These are phyloP conservation scores for Tenthredo amoena DNA, from an alignment of 2,888 invertebrate species.

Conservation along the genomic window DNA sequence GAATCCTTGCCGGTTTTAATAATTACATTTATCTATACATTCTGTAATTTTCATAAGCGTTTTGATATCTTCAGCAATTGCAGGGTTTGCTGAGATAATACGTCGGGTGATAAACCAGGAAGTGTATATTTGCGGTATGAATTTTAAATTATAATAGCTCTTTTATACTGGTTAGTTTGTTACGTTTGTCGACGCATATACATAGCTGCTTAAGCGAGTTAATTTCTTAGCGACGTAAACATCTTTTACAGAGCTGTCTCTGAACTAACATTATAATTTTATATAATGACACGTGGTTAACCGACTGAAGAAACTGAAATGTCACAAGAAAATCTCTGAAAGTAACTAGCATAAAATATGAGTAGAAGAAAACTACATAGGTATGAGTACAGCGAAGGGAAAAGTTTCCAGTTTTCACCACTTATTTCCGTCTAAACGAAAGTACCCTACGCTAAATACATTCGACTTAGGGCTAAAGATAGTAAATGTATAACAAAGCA, in stretches of 20 bases:
- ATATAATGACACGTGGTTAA: slow-evolving; percentile 41
- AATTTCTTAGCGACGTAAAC: not conserved
- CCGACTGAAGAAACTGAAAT: slow-evolving; percentile 34
- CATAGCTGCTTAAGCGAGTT: slow-evolving; percentile 22
- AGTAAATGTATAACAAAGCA: slow-evolving; percentile 3
- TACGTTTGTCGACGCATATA: slow-evolving; percentile 13
- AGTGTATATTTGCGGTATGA: not conserved
- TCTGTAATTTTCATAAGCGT: not conserved
- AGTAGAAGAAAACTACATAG: not conserved
- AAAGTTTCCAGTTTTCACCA: slow-evolving; percentile 65
- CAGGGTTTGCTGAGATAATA: not conserved
- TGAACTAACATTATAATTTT: slow-evolving; percentile 25
- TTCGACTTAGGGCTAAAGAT: slow-evolving; percentile 19
- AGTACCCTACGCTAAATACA: slow-evolving; percentile 55
- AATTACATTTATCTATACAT: not conserved
- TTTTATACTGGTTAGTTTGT: not conserved
- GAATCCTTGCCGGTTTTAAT: not conserved
- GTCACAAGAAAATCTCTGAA: slow-evolving; percentile 22
- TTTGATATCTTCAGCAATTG: not conserved
- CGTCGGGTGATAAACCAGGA: slow-evolving; percentile 6
- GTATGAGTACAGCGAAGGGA: not conserved
- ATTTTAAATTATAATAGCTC: slow-evolving; percentile 23
- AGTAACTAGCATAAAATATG: not conserved
- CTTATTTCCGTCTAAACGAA: slow-evolving; percentile 70
- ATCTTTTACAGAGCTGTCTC: slow-evolving; percentile 16